Percentiles rank a stretch among this genome's conserved stretches.
Evolutionary conservation across 2,888 invertebrate species (phyloP).

Genomic region (Papilio protenor): DNA sequence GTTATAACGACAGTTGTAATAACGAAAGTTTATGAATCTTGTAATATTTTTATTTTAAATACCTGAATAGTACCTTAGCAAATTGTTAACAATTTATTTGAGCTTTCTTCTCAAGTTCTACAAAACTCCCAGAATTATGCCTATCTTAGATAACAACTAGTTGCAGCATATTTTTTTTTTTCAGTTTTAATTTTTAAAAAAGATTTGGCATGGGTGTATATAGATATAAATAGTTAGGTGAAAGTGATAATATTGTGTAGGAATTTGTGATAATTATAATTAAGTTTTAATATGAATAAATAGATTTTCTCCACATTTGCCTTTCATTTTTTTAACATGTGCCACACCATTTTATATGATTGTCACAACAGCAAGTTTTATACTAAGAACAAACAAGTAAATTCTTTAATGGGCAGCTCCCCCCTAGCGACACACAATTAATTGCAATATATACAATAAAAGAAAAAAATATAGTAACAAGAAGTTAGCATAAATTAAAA

Average conservation of each 20-base stretch:
- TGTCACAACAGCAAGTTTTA: neutral
- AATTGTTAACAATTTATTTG: neutral
- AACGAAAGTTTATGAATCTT: neutral
- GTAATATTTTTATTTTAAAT: neutral
- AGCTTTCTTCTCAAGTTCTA: neutral
- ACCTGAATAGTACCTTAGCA: neutral
- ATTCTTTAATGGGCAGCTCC: no score
- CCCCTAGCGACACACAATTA: no score
- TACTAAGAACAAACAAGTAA: neutral
- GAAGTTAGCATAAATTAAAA: neutral
- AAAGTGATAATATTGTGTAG: constrained; percentile 34
- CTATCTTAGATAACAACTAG: neutral
- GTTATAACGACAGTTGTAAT: neutral
- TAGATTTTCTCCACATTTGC: neutral
- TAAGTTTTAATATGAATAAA: constrained; percentile 23
- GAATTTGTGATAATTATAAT: constrained; percentile 39
- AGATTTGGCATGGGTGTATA: constrained; percentile 22
- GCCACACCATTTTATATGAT: no score
- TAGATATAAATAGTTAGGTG: constrained; percentile 25
- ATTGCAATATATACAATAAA: neutral
- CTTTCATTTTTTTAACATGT: neutral
- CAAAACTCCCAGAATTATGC: neutral
- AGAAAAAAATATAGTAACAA: neutral
- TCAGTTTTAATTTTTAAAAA: neutral
- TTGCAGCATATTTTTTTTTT: neutral